Percentiles rank a stretch among this genome's conserved stretches.
phyloP scores from a whole-genome alignment of 2,888 invertebrate genomes.

The Lycaena phlaeas region DNA sequence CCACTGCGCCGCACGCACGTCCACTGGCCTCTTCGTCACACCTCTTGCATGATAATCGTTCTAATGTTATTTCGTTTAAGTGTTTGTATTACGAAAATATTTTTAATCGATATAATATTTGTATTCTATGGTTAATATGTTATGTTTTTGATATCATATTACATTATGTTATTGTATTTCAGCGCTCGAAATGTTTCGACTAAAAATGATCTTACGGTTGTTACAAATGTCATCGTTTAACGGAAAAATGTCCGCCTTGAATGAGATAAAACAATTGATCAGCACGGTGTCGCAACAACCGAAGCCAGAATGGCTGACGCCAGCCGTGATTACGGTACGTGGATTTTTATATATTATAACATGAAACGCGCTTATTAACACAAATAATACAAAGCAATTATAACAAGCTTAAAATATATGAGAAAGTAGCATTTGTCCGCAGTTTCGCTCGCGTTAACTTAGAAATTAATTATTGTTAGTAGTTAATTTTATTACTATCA shows the following conservation, averaged over 20 bases:
- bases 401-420: not conserved
- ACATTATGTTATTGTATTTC: slow-evolving; percentile 27
- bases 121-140: no score
- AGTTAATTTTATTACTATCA: no score
- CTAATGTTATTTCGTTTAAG: not conserved
- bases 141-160: no score
- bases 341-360: not conserved
- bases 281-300: slow-evolving; percentile 93
- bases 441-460: no score
- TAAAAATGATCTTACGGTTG: slow-evolving; percentile 95
- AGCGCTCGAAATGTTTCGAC: slow-evolving; percentile 92
- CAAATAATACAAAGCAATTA: no score
- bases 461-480: no score
- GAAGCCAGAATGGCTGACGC: slow-evolving; percentile 93
- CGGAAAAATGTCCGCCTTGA: slow-evolving; percentile 98
- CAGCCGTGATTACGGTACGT: slow-evolving; percentile 93
- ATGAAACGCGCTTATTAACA: no score
- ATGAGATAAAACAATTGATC: slow-evolving; percentile 97
- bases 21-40: slow-evolving; percentile 7
- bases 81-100: not conserved
- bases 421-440: no score
- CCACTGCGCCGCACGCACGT: slow-evolving; percentile 20
- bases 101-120: no score
- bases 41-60: slow-evolving; percentile 16
- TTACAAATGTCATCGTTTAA: slow-evolving; percentile 98